These are phyloP conservation scores for Nomada ruficornis DNA, from an alignment of 2,888 invertebrate genomes.

Conservation along the genomic window DNA sequence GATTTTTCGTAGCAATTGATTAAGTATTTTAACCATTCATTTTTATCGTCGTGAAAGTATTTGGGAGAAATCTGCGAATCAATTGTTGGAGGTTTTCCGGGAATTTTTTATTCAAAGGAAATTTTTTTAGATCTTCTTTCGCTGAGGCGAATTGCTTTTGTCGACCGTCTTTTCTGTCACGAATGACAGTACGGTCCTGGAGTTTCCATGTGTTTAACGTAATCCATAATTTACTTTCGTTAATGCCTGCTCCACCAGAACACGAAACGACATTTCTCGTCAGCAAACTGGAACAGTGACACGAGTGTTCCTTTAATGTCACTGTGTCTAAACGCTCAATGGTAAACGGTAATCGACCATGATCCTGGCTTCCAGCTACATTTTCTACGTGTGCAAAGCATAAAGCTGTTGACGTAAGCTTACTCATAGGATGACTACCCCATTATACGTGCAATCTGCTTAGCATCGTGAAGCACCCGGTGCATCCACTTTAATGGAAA, in stretches of 20 bases:
- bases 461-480: slow-evolving; percentile 55
- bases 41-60: not conserved
- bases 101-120: no score
- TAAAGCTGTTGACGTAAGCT: slow-evolving; percentile 68
- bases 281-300: slow-evolving; percentile 23
- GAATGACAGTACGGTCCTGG: not conserved
- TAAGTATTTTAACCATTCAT: slow-evolving; percentile 24
- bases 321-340: slow-evolving; percentile 42
- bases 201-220: not conserved
- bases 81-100: no score
- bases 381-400: slow-evolving; percentile 48
- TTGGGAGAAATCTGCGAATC: not conserved
- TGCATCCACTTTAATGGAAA: slow-evolving; percentile 61
- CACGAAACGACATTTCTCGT: slow-evolving; percentile 45
- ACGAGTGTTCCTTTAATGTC: slow-evolving; percentile 37
- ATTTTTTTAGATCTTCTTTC: not conserved
- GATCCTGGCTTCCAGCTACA: slow-evolving; percentile 60
- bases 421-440: slow-evolving; percentile 58
- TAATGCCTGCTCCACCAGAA: not conserved
- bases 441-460: slow-evolving; percentile 71
- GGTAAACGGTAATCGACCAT: slow-evolving; percentile 62
- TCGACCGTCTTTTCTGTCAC: not conserved
- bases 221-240: slow-evolving; percentile 10
- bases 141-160: not conserved
- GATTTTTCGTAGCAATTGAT: slow-evolving; percentile 30